Evolutionary conservation across 2,113 vertebrate genomes (phyloP).

Genomic region (Miniopterus natalensis): DNA sequence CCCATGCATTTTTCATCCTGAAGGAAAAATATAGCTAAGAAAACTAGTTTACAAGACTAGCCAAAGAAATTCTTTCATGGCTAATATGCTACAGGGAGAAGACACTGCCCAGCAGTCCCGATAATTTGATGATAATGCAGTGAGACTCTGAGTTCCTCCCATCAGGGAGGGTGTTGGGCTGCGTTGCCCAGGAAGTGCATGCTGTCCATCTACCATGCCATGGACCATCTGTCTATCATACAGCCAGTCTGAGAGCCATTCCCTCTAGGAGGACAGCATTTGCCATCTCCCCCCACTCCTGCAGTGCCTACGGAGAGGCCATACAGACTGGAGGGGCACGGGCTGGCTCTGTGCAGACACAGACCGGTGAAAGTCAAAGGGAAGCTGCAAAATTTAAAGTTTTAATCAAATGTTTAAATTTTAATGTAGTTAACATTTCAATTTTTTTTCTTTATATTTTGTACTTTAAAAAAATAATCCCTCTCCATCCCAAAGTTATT

Average conservation of each 20-base stretch:
- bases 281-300: background rate
- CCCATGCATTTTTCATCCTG: background rate
- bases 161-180: background rate
- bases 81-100: background rate
- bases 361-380: background rate
- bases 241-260: background rate
- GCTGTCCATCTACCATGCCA: background rate
- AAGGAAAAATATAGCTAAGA: background rate
- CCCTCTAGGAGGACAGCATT: background rate
- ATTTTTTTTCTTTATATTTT: background rate
- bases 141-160: background rate
- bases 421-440: background rate
- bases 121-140: background rate
- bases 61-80: background rate
- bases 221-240: background rate
- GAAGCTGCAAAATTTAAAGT: background rate
- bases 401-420: constrained; percentile 1
- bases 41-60: background rate
- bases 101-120: background rate
- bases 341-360: background rate
- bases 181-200: no score
- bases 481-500: background rate
- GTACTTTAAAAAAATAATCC: background rate
- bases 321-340: background rate
- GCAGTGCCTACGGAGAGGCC: background rate